These are phyloP conservation scores for Drosophila recens DNA, from an alignment of 2,888 invertebrate genomes.

Conservation along the genomic window DNA sequence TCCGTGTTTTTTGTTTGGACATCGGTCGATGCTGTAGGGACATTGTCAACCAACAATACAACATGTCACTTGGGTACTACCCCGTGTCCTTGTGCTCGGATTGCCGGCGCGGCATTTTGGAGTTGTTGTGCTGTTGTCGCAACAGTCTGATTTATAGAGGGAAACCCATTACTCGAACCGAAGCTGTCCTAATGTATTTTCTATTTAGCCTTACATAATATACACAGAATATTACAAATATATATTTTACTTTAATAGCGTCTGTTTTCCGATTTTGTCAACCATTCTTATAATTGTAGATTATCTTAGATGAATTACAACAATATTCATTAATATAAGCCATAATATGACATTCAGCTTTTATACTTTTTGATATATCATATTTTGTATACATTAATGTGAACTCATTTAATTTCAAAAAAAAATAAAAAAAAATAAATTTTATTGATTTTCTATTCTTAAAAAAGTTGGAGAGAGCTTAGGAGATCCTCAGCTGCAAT, in stretches of 20 bases:
- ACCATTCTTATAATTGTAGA: not conserved
- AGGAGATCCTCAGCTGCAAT: no score
- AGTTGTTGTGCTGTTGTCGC: constrained; percentile 42
- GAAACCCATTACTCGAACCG: constrained; percentile 4
- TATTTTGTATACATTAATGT: no score
- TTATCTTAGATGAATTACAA: not conserved
- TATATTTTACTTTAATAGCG: not conserved
- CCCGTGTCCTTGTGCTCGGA: constrained; percentile 25
- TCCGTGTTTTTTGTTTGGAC: constrained; percentile 42
- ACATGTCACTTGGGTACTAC: constrained; percentile 62
- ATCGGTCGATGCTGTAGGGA: constrained; percentile 33
- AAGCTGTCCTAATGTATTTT: constrained; percentile 18
- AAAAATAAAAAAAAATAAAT: no score
- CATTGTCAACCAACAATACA: constrained; percentile 65
- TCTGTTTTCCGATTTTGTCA: not conserved
- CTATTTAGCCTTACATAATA: not conserved
- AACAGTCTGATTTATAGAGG: constrained; percentile 62
- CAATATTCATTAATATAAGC: no score
- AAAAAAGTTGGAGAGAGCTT: no score
- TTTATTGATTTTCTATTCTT: no score
- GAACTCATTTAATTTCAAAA: no score
- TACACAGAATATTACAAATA: not conserved
- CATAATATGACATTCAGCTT: no score
- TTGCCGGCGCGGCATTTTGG: constrained; percentile 21
- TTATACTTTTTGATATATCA: no score